Evolutionary conservation across 1,140 invertebrate genomes (phyloP).

Genomic region (Hestina assimilis): DNA sequence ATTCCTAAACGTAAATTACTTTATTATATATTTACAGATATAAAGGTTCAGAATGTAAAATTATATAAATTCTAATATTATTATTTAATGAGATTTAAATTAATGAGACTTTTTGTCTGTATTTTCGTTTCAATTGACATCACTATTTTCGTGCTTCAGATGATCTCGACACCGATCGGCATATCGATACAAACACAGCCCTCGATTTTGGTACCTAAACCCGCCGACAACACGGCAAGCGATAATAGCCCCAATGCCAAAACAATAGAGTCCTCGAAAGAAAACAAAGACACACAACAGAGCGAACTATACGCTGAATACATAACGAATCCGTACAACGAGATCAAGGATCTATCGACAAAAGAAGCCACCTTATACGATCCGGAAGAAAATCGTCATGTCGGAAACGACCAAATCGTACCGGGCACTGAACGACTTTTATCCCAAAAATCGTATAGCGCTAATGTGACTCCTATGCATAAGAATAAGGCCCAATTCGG

Average conservation of each 20-base stretch:
- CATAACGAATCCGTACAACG: slow-evolving; percentile 78
- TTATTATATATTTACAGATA: no score
- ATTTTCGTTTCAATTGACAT: neutral
- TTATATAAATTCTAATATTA: no score
- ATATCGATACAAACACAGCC: slow-evolving; percentile 67
- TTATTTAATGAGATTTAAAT: no score
- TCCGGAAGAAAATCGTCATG: slow-evolving; percentile 36
- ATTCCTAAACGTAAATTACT: no score
- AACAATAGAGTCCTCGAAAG: slow-evolving; percentile 21
- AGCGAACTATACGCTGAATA: slow-evolving; percentile 77
- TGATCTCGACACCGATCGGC: slow-evolving; percentile 81
- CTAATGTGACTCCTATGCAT: slow-evolving; percentile 67
- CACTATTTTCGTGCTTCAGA: slow-evolving; percentile 56
- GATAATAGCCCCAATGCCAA: slow-evolving; percentile 36
- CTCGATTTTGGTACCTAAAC: slow-evolving; percentile 48
- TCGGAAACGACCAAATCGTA: slow-evolving; percentile 28
- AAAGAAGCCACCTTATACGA: slow-evolving; percentile 56
- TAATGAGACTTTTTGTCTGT: neutral
- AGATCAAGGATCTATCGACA: slow-evolving; percentile 42
- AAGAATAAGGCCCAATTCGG: slow-evolving; percentile 60
- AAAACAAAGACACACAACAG: slow-evolving; percentile 45
- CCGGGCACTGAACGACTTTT: slow-evolving; percentile 18
- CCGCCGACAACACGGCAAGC: slow-evolving; percentile 22
- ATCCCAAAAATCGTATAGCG: slow-evolving; percentile 63
- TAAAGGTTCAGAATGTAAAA: no score